These are phyloP conservation scores for Pipistrellus kuhlii DNA, from an alignment of 2,797 vertebrate genomes.

Conservation along the genomic window DNA sequence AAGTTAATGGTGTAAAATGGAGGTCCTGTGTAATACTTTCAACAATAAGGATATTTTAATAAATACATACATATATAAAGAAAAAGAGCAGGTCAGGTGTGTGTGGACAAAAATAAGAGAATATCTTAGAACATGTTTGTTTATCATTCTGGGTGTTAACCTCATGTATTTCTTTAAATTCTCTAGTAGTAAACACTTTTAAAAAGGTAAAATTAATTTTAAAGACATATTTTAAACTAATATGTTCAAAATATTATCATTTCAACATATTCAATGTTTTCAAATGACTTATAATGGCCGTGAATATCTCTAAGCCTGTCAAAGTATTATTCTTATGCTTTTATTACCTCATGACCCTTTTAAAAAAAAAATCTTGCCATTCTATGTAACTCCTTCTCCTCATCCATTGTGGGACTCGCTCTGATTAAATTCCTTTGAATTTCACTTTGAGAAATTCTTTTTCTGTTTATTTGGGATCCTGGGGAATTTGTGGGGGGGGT, in stretches of 20 bases:
- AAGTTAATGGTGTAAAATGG: no score
- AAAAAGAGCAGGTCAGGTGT: neutral
- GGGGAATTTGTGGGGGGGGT: neutral
- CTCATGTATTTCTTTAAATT: neutral
- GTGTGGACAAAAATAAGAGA: neutral
- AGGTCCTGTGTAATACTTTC: no score
- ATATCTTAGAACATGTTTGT: neutral
- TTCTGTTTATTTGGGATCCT: slow-evolving; percentile 45
- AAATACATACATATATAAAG: no score
- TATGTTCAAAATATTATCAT: neutral
- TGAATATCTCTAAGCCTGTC: neutral
- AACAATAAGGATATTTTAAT: no score
- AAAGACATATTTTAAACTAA: neutral
- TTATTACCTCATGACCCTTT: neutral
- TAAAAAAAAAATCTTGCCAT: neutral
- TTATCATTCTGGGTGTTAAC: neutral
- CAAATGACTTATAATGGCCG: neutral
- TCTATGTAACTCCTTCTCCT: neutral
- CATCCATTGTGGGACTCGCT: neutral
- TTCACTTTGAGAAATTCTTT: slow-evolving; percentile 37
- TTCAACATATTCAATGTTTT: neutral
- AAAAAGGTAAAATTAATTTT: neutral
- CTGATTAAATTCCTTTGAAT: slow-evolving; percentile 41
- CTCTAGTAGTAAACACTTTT: neutral
- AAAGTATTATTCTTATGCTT: neutral